A percentile compares a stretch with the other conserved stretches of the same genome.
Evolutionary conservation across 2,113 vertebrate genomes (phyloP).

Genomic region (Orientallactaga bullata): DNA sequence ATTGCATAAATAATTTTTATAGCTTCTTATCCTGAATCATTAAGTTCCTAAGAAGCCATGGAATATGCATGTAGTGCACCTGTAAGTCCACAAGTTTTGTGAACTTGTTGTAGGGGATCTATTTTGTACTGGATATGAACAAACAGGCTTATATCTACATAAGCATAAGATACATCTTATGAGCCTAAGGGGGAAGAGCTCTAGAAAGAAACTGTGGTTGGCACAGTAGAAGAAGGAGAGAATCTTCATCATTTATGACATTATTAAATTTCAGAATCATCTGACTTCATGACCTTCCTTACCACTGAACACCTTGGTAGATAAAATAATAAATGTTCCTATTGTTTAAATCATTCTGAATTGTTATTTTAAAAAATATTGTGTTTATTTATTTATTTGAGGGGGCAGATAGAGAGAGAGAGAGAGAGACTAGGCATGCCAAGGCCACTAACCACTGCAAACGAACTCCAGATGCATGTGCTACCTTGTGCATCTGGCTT

Average conservation of each 20-base stretch:
- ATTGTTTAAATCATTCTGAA: constrained; percentile 38
- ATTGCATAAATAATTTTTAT: constrained; percentile 43
- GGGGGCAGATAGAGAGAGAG: no score
- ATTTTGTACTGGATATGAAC: not conserved
- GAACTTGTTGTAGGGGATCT: not conserved
- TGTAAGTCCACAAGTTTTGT: not conserved
- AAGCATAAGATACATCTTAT: not conserved
- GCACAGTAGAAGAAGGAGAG: constrained; percentile 4
- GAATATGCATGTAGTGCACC: not conserved
- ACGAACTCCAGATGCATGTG: no score
- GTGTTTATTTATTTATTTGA: no score
- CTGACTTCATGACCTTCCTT: not conserved
- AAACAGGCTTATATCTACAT: not conserved
- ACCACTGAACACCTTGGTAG: not conserved
- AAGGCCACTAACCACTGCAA: no score
- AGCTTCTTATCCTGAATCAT: constrained; percentile 15
- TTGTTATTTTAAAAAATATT: not conserved
- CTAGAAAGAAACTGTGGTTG: constrained; percentile 41
- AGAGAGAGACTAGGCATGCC: no score
- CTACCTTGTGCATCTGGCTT: no score
- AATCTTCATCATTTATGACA: constrained; percentile 24
- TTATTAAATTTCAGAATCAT: constrained; percentile 44
- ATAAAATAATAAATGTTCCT: constrained; percentile 38
- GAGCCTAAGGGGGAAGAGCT: not conserved
- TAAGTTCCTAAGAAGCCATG: constrained; percentile 39